Conservation (phyloP, 2,797 vertebrate species). For the Okamejei kenojei region DNA sequence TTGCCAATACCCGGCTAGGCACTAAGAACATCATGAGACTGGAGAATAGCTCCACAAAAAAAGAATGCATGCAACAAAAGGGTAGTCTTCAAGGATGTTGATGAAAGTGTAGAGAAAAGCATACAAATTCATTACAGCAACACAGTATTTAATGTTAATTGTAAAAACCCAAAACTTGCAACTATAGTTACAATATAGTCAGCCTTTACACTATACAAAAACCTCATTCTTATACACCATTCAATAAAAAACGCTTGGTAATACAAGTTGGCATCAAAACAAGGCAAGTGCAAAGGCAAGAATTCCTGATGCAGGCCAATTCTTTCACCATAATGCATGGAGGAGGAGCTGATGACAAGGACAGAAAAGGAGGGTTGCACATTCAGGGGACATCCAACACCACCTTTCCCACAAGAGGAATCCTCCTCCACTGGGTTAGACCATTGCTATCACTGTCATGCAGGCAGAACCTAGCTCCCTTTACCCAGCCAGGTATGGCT, state of each 20-base stretch:
- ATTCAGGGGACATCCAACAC: background rate
- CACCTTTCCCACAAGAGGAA: background rate
- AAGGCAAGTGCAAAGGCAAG: constrained; percentile 22
- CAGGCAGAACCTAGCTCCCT: background rate
- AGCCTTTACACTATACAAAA: constrained; percentile 38
- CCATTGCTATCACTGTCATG: background rate
- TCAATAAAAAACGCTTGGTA: constrained; percentile 29
- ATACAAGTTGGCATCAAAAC: constrained; percentile 34
- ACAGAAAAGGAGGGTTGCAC: background rate
- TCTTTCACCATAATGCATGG: background rate
- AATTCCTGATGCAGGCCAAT: constrained; percentile 29
- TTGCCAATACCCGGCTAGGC: too few species aligned
- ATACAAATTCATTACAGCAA: constrained; percentile 9
- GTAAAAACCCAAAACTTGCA: constrained; percentile 37
- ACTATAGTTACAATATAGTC: constrained; percentile 35
- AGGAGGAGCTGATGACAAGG: background rate
- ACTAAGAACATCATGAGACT: background rate
- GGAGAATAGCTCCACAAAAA: background rate
- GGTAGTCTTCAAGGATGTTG: background rate
- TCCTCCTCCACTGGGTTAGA: background rate
- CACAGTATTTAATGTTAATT: constrained; percentile 39
- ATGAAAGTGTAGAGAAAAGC: background rate
- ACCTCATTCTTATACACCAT: constrained; percentile 37
- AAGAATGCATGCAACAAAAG: background rate
- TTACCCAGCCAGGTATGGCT: background rate